Conservation (phyloP, 1,140 invertebrate genomes). For the Dendroctonus ponderosae region DNA sequence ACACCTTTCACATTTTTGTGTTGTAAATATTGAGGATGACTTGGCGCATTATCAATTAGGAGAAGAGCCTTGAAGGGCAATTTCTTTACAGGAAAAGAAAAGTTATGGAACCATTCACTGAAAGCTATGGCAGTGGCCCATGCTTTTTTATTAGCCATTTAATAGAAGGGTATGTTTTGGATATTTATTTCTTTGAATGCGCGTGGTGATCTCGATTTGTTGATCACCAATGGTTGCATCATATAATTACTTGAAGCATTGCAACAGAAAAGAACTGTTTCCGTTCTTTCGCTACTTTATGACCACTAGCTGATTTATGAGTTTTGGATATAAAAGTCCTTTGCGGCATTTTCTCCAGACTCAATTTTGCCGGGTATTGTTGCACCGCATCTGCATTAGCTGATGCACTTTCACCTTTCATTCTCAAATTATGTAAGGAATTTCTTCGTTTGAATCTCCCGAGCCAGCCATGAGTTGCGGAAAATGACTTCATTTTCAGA, state of each 20-base stretch:
- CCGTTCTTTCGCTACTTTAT: slow-evolving; percentile 17
- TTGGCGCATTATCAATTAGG: background rate
- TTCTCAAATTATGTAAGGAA: slow-evolving; percentile 24
- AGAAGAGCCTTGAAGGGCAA: background rate
- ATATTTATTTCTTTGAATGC: background rate
- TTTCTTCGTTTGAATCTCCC: slow-evolving; percentile 10
- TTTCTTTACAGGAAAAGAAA: background rate
- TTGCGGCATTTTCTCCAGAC: slow-evolving; percentile 24
- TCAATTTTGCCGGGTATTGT: slow-evolving; percentile 11
- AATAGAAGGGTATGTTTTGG: no score
- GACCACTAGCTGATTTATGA: slow-evolving; percentile 6
- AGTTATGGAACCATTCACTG: background rate
- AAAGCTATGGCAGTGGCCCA: background rate
- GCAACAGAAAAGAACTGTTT: slow-evolving; percentile 2
- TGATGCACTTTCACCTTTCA: slow-evolving; percentile 15
- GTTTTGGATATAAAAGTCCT: slow-evolving; percentile 12
- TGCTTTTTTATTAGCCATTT: no score
- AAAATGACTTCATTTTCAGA: no score
- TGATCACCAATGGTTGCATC: background rate
- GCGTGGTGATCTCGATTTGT: background rate
- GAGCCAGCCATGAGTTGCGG: slow-evolving; percentile 7
- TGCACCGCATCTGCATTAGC: slow-evolving; percentile 5
- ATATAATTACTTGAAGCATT: slow-evolving; percentile 5
- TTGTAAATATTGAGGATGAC: background rate
- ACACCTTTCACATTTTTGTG: background rate